phyloP scores from a whole-genome alignment of 2,797 vertebrate species.

The Serranus cabrilla region DNA sequence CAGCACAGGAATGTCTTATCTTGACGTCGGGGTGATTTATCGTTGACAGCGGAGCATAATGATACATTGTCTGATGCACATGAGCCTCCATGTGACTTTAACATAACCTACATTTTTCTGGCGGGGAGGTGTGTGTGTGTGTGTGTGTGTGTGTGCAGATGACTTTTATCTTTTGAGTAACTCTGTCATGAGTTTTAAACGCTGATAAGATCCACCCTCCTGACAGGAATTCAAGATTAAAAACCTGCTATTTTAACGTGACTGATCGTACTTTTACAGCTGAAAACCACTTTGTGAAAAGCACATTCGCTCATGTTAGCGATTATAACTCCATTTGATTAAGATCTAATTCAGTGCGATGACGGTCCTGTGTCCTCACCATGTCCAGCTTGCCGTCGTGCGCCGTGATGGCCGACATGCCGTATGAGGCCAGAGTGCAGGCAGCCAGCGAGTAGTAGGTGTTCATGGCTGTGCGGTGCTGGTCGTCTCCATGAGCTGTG shows the following conservation, averaged over 20 bases:
- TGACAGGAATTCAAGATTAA: neutral
- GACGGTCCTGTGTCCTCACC: slow-evolving; percentile 81
- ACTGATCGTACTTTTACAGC: neutral
- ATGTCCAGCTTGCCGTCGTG: slow-evolving; percentile 87
- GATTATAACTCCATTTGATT: no score
- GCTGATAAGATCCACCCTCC: slow-evolving; percentile 11
- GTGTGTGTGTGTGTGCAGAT: neutral
- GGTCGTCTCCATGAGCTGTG: slow-evolving; percentile 77
- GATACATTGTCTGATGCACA: neutral
- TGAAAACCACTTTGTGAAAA: neutral
- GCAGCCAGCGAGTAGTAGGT: slow-evolving; percentile 92
- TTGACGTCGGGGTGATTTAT: slow-evolving; percentile 9
- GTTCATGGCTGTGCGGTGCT: slow-evolving; percentile 92
- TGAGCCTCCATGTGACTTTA: slow-evolving; percentile 12
- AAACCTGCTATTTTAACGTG: neutral
- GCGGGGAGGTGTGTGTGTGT: neutral
- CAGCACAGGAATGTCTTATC: slow-evolving; percentile 36
- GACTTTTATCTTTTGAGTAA: slow-evolving; percentile 14
- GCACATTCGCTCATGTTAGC: no score
- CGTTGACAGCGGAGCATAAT: slow-evolving; percentile 8
- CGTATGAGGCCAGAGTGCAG: slow-evolving; percentile 89
- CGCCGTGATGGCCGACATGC: slow-evolving; percentile 84
- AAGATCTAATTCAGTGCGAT: no score
- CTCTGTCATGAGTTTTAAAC: slow-evolving; percentile 8
- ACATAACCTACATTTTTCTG: neutral